These are phyloP conservation scores for Catamblyrhynchus diadema DNA, from an alignment of 2,797 vertebrate genomes.

Conservation along the genomic window DNA sequence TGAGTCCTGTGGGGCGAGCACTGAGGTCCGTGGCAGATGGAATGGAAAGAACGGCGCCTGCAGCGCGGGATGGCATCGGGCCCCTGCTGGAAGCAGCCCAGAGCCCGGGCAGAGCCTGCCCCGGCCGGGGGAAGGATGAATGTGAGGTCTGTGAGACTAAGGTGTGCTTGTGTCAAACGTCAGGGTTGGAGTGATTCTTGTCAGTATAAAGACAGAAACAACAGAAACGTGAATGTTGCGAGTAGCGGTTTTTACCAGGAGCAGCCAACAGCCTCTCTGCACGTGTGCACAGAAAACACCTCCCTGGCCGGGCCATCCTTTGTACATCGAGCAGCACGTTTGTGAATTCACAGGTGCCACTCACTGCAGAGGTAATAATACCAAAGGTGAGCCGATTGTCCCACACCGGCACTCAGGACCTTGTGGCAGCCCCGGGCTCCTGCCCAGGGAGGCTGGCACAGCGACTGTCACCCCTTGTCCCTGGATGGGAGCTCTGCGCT, in stretches of 20 bases:
- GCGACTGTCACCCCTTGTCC: fast-evolving
- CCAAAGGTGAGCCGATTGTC: not conserved
- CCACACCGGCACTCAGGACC: not conserved
- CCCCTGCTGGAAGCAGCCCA: constrained; percentile 68
- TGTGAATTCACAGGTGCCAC: constrained; percentile 4
- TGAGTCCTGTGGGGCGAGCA: constrained; percentile 65
- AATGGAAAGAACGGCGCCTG: constrained; percentile 77
- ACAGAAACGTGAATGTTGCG: constrained; percentile 18
- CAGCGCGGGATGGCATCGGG: constrained; percentile 73
- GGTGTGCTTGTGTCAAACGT: constrained; percentile 32
- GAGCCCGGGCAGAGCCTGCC: constrained; percentile 23
- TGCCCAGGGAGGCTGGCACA: not conserved
- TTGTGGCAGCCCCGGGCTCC: not conserved
- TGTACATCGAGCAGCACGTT: not conserved
- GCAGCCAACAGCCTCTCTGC: constrained; percentile 33
- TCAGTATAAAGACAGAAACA: constrained; percentile 45
- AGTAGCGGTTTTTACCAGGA: constrained; percentile 26
- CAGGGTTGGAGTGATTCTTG: constrained; percentile 33
- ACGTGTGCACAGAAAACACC: constrained; percentile 39
- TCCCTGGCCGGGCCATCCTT: constrained; percentile 42
- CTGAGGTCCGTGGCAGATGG: constrained; percentile 81
- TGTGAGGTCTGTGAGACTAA: constrained; percentile 25
- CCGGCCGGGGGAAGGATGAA: constrained; percentile 42
- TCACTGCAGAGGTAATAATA: not conserved
- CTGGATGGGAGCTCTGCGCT: not conserved